A percentile compares a stretch with the other conserved stretches of the same genome.
Conservation (phyloP, 1,140 invertebrate species). For the Leptonema lineaticorne region DNA sequence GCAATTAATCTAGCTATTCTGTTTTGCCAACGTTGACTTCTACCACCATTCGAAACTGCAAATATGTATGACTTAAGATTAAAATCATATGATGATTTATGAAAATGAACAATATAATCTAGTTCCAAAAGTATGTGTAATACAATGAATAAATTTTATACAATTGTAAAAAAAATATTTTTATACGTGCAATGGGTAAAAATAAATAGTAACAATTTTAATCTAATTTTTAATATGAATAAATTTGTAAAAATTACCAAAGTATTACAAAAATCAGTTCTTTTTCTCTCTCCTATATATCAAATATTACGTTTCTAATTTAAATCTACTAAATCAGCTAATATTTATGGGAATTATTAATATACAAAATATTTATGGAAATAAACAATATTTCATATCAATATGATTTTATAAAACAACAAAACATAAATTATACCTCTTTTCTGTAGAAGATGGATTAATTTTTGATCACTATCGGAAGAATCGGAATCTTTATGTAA, state of each 20-base stretch:
- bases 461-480: conserved; percentile 49
- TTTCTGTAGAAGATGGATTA: conserved; percentile 48
- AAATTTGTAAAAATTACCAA: background rate
- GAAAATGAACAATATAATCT: background rate
- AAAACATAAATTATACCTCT: conserved; percentile 45
- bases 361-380: too few relatives aligned
- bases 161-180: too few relatives aligned
- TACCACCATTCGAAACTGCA: conserved; percentile 44
- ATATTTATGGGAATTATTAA: too few relatives aligned
- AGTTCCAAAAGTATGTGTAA: background rate
- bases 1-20: conserved; percentile 50
- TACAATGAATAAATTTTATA: background rate
- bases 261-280: background rate
- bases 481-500: conserved; percentile 44
- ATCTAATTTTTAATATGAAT: too few relatives aligned
- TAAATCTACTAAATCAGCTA: too few relatives aligned
- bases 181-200: too few relatives aligned
- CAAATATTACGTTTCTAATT: background rate
- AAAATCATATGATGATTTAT: background rate
- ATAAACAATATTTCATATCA: background rate
- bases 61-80: conserved; percentile 38
- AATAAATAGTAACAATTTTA: too few relatives aligned
- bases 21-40: conserved; percentile 49
- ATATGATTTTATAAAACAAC: background rate
- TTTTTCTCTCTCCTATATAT: conserved; percentile 19